phyloP scores from a whole-genome alignment of 2,888 invertebrate species.

The Parnassius orleans region DNA sequence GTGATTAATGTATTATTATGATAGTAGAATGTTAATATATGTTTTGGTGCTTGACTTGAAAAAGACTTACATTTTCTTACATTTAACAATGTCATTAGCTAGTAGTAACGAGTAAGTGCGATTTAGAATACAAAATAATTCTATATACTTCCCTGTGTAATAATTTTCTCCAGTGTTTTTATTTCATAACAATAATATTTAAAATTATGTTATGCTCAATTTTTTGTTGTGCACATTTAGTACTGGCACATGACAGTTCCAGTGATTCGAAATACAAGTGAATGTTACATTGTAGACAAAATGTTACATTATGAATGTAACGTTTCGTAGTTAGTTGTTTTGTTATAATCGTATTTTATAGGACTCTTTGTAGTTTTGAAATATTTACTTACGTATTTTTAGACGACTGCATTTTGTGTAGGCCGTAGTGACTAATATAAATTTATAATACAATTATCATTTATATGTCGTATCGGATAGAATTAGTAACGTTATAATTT shows the following conservation, averaged over 20 bases:
- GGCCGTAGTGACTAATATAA: conserved; percentile 4
- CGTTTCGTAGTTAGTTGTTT: conserved; percentile 39
- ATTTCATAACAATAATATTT: background rate
- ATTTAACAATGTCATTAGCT: background rate
- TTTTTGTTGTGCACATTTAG: conserved; percentile 6
- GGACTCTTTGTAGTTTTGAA: conserved; percentile 60
- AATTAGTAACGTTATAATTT: conserved; percentile 7
- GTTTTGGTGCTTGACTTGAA: conserved; percentile 26
- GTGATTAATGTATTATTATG: conserved; percentile 11
- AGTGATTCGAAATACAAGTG: conserved; percentile 10
- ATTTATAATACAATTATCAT: conserved; percentile 10
- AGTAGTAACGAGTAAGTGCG: background rate
- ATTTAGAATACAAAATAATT: background rate
- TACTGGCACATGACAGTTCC: conserved; percentile 13
- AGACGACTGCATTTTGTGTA: conserved; percentile 34
- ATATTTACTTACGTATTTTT: conserved; percentile 48
- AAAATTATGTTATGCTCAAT: conserved; percentile 8
- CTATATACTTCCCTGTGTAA: too few species aligned
- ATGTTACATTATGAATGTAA: conserved; percentile 33
- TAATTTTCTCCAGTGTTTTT: conserved; percentile 9
- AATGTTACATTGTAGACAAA: background rate
- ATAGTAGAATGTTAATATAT: conserved; percentile 1
- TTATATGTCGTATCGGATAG: background rate
- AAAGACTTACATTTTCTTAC: background rate
- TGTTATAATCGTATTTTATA: conserved; percentile 62